Evolutionary conservation across 2,888 invertebrate genomes (phyloP).

Genomic region (Drosophila recens): DNA sequence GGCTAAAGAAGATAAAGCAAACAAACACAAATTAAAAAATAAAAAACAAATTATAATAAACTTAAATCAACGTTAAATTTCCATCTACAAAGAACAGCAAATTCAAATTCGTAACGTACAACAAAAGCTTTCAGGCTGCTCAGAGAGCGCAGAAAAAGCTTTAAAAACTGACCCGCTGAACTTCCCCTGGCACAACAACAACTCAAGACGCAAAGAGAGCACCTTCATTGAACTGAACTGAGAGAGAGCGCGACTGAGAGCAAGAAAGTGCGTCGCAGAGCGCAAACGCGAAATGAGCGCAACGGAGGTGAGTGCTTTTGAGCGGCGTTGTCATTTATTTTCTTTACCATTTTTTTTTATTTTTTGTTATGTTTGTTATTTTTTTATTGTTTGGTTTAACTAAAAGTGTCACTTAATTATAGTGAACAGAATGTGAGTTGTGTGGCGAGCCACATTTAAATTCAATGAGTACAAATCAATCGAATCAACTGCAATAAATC

Average conservation of each 20-base stretch:
- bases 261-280: slow-evolving; percentile 4
- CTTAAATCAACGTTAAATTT: neutral
- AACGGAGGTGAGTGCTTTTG: slow-evolving; percentile 60
- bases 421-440: slow-evolving; percentile 5
- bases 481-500: neutral
- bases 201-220: neutral
- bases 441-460: slow-evolving; percentile 4
- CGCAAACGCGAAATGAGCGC: slow-evolving; percentile 55
- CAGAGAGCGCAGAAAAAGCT: slow-evolving; percentile 26
- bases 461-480: slow-evolving; percentile 14
- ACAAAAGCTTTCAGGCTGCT: slow-evolving; percentile 32
- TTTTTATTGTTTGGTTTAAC: slow-evolving; percentile 4
- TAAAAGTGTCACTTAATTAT: slow-evolving; percentile 22
- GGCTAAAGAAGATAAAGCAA: slow-evolving; percentile 1
- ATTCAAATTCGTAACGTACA: slow-evolving; percentile 46
- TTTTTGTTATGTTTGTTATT: slow-evolving; percentile 10
- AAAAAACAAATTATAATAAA: slow-evolving; percentile 8
- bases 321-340: slow-evolving; percentile 1
- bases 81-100: neutral
- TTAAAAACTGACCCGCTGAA: slow-evolving; percentile 2
- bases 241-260: neutral
- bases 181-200: slow-evolving; percentile 9
- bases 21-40: neutral
- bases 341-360: neutral
- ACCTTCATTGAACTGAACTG: neutral